Percentiles rank a stretch among this genome's conserved stretches.
phyloP scores from a whole-genome alignment of 2,888 invertebrate species.

The Latrodectus hesperus region DNA sequence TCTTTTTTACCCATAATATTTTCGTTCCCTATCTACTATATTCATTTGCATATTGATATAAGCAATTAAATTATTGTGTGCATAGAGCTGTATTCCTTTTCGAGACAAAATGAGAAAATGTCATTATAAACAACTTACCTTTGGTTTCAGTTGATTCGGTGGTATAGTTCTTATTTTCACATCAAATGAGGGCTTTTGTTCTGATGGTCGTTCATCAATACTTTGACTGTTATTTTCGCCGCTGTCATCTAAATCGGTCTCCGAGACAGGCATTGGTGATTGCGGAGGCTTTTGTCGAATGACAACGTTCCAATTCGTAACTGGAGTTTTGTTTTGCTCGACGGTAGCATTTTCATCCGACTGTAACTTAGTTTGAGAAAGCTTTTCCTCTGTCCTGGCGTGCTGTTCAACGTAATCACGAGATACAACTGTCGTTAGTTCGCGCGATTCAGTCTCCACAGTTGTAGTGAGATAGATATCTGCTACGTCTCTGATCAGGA shows the following conservation, averaged over 20 bases:
- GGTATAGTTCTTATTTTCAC: slow-evolving; percentile 58
- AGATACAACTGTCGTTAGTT: slow-evolving; percentile 43
- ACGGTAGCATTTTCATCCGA: background rate
- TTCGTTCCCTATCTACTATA: too few species aligned
- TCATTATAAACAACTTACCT: slow-evolving; percentile 7
- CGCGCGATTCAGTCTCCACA: slow-evolving; percentile 52
- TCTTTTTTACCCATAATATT: too few species aligned
- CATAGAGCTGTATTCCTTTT: too few species aligned
- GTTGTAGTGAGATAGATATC: slow-evolving; percentile 63
- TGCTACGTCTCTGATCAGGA: slow-evolving; percentile 44
- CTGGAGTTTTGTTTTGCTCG: background rate
- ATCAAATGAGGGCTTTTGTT: slow-evolving; percentile 38
- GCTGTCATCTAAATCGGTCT: slow-evolving; percentile 11
- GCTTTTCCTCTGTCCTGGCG: background rate
- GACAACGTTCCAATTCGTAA: slow-evolving; percentile 52
- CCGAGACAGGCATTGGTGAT: background rate
- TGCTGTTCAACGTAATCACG: slow-evolving; percentile 38
- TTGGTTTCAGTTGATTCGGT: slow-evolving; percentile 35
- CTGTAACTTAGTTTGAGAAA: background rate
- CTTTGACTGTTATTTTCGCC: slow-evolving; percentile 7
- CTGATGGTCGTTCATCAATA: background rate
- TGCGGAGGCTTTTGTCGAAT: slow-evolving; percentile 46
- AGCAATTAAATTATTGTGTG: too few species aligned
- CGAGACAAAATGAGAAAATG: too few species aligned
- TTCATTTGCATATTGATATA: too few species aligned